Base-by-base conservation (phyloP, 1,140 invertebrate species). In the Ridgeia piscesae region DNA sequence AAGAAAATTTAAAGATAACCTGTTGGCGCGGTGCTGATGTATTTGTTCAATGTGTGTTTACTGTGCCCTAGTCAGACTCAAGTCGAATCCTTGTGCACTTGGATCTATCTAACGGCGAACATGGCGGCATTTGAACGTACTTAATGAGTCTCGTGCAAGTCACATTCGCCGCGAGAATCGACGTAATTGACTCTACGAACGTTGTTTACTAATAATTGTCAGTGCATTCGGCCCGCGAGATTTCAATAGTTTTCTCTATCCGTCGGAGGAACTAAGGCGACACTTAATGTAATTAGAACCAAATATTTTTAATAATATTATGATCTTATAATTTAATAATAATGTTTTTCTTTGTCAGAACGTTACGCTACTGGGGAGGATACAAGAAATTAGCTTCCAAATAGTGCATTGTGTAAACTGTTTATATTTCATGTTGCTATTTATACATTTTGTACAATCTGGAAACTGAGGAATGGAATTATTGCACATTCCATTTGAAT, bases 351-450 rank as follows among this genome's bases (percentile, higher is more conserved):
- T 77, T 77, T 77, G 58, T 77, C 27, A 77, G 17, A 77, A 17
- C 0, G 58, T 77, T 77, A 21, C 58, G 58, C 58, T 77, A 77
- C 17, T 77, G 8, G 58, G 58, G 27, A 14, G 58, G 58, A 77
- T 31, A 77, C 58, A 77, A 77, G 58, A 77, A 77, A 77, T 77
- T 77, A 77, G 58, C 58, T 77, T 77, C 58, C 58, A 77, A 77
- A 8, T 42, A 14, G 58, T 77, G 58, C 27, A 4, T 77, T 77
- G 58, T 21, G 11, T 21, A 77, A 77, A 77, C 58, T 77, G 58
- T 0, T 21, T 77, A 2, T 77, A 77, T 0, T 77, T 77, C 58
- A 9, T 77, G 27, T 14, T 31, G 27, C 27, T 77, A 77, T 77
- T 17, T 77, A 77, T 77, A 77, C 58, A 77, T 2, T 77, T 77